Base-by-base conservation (phyloP, 2,888 invertebrate species). In the Deilephila elpenor region DNA sequence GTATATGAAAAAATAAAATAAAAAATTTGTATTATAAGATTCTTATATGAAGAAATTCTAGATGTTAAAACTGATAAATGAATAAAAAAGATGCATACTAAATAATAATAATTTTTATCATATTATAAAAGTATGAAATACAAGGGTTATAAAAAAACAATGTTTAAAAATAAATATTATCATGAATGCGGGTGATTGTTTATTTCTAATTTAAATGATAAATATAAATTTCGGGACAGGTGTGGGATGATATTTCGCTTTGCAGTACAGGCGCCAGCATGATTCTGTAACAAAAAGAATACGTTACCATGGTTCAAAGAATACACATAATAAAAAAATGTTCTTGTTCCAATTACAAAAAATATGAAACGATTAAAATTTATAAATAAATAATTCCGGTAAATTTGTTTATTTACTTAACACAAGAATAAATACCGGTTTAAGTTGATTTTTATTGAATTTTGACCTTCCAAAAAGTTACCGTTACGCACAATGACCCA, bases 211-310 rank as follows among this genome's bases (percentile, higher is more conserved):
- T 14, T 62, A 34, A 20, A 64, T 44, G 3, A 64, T 20, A 29
- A 59, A 37, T 62, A 20, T 64, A 19, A 53, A 7, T 29, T 19
- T 56, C 29, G 17, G 20, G 51, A 56, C 32, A 56, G 11, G 32
- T 71, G 71, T 71, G 29, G 25, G 29, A 70, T 20, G 71, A 14
- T 62, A 71, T 59, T 61, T 73, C 73, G 73, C 73, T 53, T 71
- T 73, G 73, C 73, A 64, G 53, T 71, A 37, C 20, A 56, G 25
- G 37, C 62, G 73, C 71, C 71, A 73, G 71, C 73, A 56, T 25
- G 29, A 20, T 71, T 70, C 73, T 73, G 73, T 19, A 73, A 73
- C 73, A 73, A 64, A 73, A 64, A 60, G 56, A 72, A 3, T 32
- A 17, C 20, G 59, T 67, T 56, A 64, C 4, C 1, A 56, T 34